Base-by-base conservation (phyloP, 2,888 invertebrate species). In the Ophraella communa region DNA sequence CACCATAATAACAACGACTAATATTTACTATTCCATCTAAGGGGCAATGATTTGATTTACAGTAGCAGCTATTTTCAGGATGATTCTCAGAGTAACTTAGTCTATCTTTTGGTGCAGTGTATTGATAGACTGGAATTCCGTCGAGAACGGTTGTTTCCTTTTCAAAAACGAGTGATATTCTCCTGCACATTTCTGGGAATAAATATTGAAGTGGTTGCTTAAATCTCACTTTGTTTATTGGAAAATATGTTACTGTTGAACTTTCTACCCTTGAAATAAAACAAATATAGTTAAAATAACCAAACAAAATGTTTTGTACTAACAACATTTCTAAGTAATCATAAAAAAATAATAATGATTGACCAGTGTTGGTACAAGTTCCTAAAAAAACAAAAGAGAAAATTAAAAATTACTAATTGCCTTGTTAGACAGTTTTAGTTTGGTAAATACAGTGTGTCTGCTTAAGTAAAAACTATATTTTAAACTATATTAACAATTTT, bases 241-340 rank as follows among this genome's bases (percentile, higher is more conserved):
- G 90, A 78, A 91, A 93, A 68, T 91, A 86, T 0, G 87, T 84
- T 0, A 93, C 93, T 71, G 93, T 92, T 0, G 90, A 89, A 0
- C 90, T 91, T 68, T 87, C 86, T 14, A 71, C 56, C 11, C 73
- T 72, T 54, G 42, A 61, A 64, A 54, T 27, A 56, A 35, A 21
- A 21, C 5, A 10, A 18, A 33, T 1, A 27, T 27, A 7, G 4
- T 27, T 1, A 27, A 3, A 27, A 8, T 3, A 1, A 27, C 27
- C 8, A 27, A 1, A 8, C 27, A 3, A 27, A 24, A 24, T 7
- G 4, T 7, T 5, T 24, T 24, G 24, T 24, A 7, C n/a, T n/a
- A n/a, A n/a, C n/a, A n/a, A n/a, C n/a, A n/a, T n/a, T n/a, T n/a
- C n/a, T n/a, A n/a, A n/a, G n/a, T n/a, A n/a, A n/a, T n/a, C n/a